phyloP scores from a whole-genome alignment of 2,113 vertebrate species.

The Cynopterus brachyotis region DNA sequence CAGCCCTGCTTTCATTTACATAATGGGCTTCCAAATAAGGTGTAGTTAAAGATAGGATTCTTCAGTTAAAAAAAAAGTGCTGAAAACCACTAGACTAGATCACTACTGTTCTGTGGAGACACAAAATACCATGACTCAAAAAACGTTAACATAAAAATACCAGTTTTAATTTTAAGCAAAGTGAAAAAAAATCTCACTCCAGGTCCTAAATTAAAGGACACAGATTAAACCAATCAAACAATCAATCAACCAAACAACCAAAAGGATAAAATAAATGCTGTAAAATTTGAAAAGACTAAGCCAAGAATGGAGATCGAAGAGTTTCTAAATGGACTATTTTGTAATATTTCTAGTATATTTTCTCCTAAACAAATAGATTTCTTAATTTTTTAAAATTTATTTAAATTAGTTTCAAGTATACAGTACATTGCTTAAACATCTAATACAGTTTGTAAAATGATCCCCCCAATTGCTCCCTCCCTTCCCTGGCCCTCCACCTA shows the following conservation, averaged over 20 bases:
- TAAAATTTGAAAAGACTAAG: slow-evolving; percentile 23
- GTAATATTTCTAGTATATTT: neutral
- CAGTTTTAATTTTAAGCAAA: slow-evolving; percentile 10
- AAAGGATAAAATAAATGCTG: slow-evolving; percentile 1
- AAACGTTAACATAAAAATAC: neutral
- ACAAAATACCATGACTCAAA: slow-evolving; percentile 9
- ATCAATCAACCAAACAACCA: neutral
- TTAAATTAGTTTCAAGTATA: no score
- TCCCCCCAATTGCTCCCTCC: no score
- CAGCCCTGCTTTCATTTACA: neutral
- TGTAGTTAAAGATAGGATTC: neutral
- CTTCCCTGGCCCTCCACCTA: no score
- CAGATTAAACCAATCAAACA: neutral
- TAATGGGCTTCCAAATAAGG: neutral
- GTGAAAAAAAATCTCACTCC: neutral
- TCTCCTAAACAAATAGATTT: slow-evolving; percentile 12
- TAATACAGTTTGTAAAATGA: no score
- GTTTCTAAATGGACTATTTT: neutral
- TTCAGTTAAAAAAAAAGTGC: neutral
- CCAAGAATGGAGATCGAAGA: neutral
- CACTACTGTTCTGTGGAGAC: neutral
- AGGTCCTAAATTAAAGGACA: neutral
- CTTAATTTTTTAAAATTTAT: neutral
- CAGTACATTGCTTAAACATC: no score
- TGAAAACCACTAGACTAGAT: neutral